Percentiles rank a stretch among this genome's conserved stretches.
These are phyloP conservation scores for Neoascia interrupta DNA, from an alignment of 2,888 invertebrate species.

Conservation along the genomic window DNA sequence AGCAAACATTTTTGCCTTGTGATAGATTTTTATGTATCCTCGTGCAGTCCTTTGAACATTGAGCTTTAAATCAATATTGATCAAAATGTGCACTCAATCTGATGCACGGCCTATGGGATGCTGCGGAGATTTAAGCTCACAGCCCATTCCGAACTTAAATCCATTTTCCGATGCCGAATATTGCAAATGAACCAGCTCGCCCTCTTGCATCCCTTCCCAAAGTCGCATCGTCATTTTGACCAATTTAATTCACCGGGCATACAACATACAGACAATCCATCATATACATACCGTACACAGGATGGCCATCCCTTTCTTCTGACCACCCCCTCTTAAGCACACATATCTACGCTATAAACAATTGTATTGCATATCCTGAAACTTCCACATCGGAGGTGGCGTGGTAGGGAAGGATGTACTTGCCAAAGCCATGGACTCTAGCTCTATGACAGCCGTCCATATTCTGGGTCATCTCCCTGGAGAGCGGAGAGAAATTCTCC, in stretches of 20 bases:
- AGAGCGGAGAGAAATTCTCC: conserved; percentile 63
- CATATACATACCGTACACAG: conserved; percentile 56
- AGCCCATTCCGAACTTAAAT: conserved; percentile 44
- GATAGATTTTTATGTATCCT: too few species aligned
- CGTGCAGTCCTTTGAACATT: too few species aligned
- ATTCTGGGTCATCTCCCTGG: conserved; percentile 69
- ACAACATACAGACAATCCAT: conserved; percentile 65
- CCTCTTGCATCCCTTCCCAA: background rate
- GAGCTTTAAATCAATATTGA: conserved; percentile 52
- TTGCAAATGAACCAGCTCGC: conserved; percentile 30
- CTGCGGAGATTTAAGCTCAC: conserved; percentile 38
- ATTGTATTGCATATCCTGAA: conserved; percentile 60
- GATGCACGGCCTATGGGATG: conserved; percentile 11
- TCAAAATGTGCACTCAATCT: conserved; percentile 52
- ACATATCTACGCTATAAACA: conserved; percentile 46
- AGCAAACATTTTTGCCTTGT: too few species aligned
- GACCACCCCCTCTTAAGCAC: background rate
- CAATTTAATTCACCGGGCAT: conserved; percentile 68
- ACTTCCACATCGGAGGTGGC: conserved; percentile 43
- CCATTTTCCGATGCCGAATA: conserved; percentile 43
- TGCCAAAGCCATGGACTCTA: conserved; percentile 39
- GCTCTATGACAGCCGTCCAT: conserved; percentile 66
- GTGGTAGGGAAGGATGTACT: too few species aligned
- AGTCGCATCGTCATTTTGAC: conserved; percentile 58
- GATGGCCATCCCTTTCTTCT: conserved; percentile 19